Evolutionary conservation across 2,888 invertebrate species (phyloP).

Genomic region (Bellardia bayeri): DNA sequence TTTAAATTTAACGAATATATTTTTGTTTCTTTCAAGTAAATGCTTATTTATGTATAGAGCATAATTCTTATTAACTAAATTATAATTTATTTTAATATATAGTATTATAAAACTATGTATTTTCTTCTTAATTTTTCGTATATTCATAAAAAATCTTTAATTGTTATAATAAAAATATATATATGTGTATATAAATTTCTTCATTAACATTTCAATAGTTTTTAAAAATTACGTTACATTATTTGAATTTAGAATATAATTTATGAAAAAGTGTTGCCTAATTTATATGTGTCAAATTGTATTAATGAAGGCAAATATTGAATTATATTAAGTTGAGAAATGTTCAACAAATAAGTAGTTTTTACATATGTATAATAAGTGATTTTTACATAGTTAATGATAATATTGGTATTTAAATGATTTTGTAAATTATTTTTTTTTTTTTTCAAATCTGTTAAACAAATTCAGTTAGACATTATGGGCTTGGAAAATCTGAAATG

Average conservation of each 20-base stretch:
- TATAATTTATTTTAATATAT: neutral
- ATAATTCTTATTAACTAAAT: conserved; percentile 15
- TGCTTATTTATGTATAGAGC: conserved; percentile 23
- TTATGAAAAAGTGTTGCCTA: neutral
- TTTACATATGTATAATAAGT: neutral
- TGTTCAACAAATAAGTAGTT: neutral
- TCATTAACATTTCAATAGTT: too few species aligned
- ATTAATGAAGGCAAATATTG: neutral
- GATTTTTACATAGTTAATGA: neutral
- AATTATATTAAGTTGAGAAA: neutral
- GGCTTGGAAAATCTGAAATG: conserved; percentile 7
- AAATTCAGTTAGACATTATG: neutral
- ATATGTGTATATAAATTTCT: too few species aligned
- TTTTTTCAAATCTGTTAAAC: neutral
- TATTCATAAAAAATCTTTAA: neutral
- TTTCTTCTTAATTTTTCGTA: neutral
- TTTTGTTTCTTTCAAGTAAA: conserved; percentile 44
- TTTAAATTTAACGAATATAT: conserved; percentile 2
- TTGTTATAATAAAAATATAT: neutral
- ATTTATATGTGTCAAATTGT: conserved; percentile 1
- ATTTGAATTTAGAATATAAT: too few species aligned
- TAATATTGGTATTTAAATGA: neutral
- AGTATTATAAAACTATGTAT: neutral
- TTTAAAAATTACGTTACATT: too few species aligned
- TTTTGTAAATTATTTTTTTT: neutral